These are phyloP conservation scores for Taphrorychus bicolor DNA, from an alignment of 2,888 invertebrate species.

Conservation along the genomic window DNA sequence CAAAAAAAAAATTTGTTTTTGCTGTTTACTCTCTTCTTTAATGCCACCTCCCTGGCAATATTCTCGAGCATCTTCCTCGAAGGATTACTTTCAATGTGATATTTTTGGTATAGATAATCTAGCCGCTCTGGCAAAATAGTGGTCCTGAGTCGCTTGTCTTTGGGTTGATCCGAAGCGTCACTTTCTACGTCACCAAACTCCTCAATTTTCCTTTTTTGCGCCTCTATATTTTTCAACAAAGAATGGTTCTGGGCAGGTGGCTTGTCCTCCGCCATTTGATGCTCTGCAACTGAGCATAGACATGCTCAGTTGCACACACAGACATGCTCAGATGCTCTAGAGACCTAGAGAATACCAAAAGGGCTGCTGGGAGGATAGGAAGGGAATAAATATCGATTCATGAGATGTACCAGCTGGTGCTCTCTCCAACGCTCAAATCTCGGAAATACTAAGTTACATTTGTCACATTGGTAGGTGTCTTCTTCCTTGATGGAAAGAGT, in stretches of 20 bases:
- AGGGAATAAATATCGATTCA: constrained; percentile 92
- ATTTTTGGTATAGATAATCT: constrained; percentile 97
- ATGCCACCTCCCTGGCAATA: constrained; percentile 93
- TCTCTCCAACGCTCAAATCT: constrained; percentile 93
- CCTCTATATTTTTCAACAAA: constrained; percentile 68
- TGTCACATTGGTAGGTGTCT: constrained; percentile 97
- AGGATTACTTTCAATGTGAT: constrained; percentile 97
- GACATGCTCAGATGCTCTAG: no score
- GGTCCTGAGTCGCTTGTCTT: constrained; percentile 92
- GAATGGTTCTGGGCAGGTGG: constrained; percentile 63
- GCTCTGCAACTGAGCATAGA: constrained; percentile 77
- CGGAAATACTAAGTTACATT: constrained; percentile 91
- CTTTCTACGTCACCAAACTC: constrained; percentile 71
- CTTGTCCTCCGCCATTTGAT: constrained; percentile 61
- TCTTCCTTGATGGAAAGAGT: no score
- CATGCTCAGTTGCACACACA: no score
- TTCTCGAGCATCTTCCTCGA: constrained; percentile 97
- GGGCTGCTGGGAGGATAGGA: constrained; percentile 86
- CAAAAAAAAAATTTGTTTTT: no score
- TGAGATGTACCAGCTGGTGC: constrained; percentile 93
- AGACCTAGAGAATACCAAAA: constrained; percentile 87
- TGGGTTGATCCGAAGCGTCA: constrained; percentile 76
- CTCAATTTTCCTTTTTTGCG: constrained; percentile 64
- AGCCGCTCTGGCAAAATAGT: constrained; percentile 97
- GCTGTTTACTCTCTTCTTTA: constrained; percentile 96